Percentiles rank a stretch among this genome's conserved stretches.
Conservation (phyloP, 2,888 invertebrate species). For the Amblyjoppa fuscipennis region DNA sequence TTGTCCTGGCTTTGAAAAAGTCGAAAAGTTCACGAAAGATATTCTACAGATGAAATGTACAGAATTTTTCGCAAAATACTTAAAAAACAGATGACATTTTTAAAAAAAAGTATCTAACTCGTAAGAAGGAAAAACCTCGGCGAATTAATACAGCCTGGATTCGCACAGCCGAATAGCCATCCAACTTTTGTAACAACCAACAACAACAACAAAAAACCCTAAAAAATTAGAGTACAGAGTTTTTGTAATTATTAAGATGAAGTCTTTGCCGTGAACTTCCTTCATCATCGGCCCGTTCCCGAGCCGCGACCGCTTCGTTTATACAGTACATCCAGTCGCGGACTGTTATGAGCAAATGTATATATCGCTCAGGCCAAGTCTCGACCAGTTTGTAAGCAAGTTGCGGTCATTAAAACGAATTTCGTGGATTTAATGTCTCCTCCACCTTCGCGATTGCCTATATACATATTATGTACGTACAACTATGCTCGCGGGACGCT, state of each 20-base stretch:
- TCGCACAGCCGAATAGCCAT: constrained; percentile 17
- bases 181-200: constrained; percentile 38
- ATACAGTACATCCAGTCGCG: constrained; percentile 55
- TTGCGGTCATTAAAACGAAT: constrained; percentile 84
- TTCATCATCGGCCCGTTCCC: constrained; percentile 73
- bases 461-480: constrained; percentile 30
- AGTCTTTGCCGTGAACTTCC: constrained; percentile 60
- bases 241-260: constrained; percentile 65
- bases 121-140: constrained; percentile 1
- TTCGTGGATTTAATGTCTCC: constrained; percentile 83
- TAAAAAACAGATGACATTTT: not conserved
- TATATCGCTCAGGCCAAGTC: constrained; percentile 54
- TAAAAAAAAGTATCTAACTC: not conserved
- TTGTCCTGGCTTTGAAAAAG: no score
- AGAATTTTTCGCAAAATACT: not conserved
- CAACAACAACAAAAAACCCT: constrained; percentile 17
- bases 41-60: not conserved
- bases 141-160: constrained; percentile 43
- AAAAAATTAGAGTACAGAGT: constrained; percentile 52
- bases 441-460: constrained; percentile 67
- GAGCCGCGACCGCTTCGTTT: constrained; percentile 19
- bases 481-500: constrained; percentile 44
- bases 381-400: constrained; percentile 84
- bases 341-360: constrained; percentile 58
- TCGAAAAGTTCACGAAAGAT: no score